Conservation (phyloP, 2,113 vertebrate genomes). For the Saimiri boliviensis region DNA sequence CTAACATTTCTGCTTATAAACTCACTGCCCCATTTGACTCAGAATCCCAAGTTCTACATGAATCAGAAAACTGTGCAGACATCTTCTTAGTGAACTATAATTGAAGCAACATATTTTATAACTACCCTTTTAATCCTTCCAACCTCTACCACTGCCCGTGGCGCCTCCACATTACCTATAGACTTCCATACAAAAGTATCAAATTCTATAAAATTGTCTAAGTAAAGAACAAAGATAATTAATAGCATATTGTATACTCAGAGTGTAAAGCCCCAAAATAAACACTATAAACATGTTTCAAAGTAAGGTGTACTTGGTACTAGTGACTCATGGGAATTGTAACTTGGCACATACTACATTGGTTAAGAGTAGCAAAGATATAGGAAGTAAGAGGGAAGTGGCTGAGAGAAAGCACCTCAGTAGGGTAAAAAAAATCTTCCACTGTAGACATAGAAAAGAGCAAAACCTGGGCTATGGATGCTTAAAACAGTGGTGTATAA, state of each 20-base stretch:
- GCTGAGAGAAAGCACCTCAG: neutral
- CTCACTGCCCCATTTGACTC: neutral
- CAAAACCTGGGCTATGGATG: neutral
- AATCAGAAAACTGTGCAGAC: neutral
- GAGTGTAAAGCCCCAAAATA: neutral
- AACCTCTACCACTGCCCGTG: neutral
- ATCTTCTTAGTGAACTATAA: neutral
- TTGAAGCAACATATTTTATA: neutral
- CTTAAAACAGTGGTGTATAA: neutral
- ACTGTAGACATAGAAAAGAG: neutral
- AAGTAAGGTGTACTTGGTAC: neutral
- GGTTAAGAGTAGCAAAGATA: neutral
- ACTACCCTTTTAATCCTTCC: neutral
- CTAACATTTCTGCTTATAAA: neutral
- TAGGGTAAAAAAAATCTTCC: neutral
- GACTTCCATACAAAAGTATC: neutral
- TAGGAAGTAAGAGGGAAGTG: neutral
- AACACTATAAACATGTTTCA: neutral
- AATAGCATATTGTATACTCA: neutral
- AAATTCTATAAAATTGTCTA: neutral
- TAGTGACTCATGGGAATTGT: neutral
- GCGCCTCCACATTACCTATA: neutral
- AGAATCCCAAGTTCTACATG: neutral
- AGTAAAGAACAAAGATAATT: neutral
- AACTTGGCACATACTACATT: neutral